Evolutionary conservation across 2,797 vertebrate genomes (phyloP).

Genomic region (Steatocranus sp.): DNA sequence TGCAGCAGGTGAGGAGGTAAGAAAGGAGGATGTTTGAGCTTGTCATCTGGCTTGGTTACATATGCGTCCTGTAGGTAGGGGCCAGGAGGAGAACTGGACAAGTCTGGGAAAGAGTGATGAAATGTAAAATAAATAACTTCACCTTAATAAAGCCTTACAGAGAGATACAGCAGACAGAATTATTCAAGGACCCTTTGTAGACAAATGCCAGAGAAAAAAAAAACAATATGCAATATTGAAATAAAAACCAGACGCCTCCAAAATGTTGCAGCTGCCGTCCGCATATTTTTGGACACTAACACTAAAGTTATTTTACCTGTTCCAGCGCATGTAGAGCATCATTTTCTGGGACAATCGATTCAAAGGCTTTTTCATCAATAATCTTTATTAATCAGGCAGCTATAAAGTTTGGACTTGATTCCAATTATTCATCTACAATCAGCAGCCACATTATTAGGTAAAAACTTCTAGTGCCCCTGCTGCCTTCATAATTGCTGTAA

Average conservation of each 20-base stretch:
- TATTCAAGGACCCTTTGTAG: not conserved
- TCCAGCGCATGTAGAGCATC: not conserved
- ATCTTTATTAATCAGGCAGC: not conserved
- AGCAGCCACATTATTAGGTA: not conserved
- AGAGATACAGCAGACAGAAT: rapidly evolving
- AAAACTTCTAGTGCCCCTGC: not conserved
- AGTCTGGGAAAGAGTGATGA: constrained; percentile 68
- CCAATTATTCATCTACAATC: not conserved
- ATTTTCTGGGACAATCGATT: not conserved
- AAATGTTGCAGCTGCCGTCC: not conserved
- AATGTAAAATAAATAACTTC: rapidly evolving
- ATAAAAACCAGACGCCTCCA: not conserved
- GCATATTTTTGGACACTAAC: not conserved
- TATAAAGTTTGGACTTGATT: rapidly evolving
- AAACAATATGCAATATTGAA: not conserved
- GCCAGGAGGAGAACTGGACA: constrained; percentile 96
- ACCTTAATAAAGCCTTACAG: not conserved
- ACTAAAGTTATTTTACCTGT: not conserved
- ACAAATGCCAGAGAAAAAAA: not conserved
- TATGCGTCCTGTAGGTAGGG: constrained; percentile 93
- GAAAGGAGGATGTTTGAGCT: constrained; percentile 87
- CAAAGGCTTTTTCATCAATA: not conserved
- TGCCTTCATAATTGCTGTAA: not conserved
- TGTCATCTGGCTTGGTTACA: constrained; percentile 83
- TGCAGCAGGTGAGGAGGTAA: constrained; percentile 95